phyloP scores from a whole-genome alignment of 2,797 vertebrate species.

The Ptychadena robeensis region DNA sequence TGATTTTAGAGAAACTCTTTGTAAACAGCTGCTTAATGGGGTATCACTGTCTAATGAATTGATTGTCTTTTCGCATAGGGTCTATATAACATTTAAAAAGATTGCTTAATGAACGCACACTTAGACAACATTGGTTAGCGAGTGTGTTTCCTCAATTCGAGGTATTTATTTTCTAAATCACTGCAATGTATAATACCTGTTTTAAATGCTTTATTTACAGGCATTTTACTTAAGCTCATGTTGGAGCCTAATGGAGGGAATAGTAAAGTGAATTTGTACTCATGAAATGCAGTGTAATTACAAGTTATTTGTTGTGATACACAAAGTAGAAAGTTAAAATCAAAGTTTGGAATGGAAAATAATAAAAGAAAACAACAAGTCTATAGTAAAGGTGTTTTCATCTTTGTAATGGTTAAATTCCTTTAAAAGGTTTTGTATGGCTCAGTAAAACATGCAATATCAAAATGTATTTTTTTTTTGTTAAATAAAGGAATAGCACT shows the following conservation, averaged over 20 bases:
- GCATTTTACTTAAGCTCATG: slow-evolving; percentile 29
- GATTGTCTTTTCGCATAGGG: slow-evolving; percentile 44
- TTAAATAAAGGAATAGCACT: too few relatives aligned
- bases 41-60: slow-evolving; percentile 59
- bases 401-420: neutral
- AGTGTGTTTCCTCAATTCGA: slow-evolving; percentile 19
- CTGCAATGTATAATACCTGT: slow-evolving; percentile 39
- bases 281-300: slow-evolving; percentile 19
- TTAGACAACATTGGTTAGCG: slow-evolving; percentile 42
- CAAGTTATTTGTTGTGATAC: slow-evolving; percentile 33
- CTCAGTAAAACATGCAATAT: too few relatives aligned
- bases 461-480: too few relatives aligned
- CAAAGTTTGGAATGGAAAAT: slow-evolving; percentile 11
- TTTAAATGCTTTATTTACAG: slow-evolving; percentile 41
- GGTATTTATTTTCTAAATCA: slow-evolving; percentile 44
- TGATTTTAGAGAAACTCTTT: slow-evolving; percentile 28
- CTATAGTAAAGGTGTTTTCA: neutral
- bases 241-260: slow-evolving; percentile 27
- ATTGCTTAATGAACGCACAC: slow-evolving; percentile 53
- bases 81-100: slow-evolving; percentile 53
- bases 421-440: neutral
- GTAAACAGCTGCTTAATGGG: slow-evolving; percentile 59
- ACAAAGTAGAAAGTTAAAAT: slow-evolving; percentile 20
- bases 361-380: neutral
- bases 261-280: slow-evolving; percentile 15